These are phyloP conservation scores for Daktulosphaira vitifoliae DNA, from an alignment of 1,140 invertebrate species.

Conservation along the genomic window DNA sequence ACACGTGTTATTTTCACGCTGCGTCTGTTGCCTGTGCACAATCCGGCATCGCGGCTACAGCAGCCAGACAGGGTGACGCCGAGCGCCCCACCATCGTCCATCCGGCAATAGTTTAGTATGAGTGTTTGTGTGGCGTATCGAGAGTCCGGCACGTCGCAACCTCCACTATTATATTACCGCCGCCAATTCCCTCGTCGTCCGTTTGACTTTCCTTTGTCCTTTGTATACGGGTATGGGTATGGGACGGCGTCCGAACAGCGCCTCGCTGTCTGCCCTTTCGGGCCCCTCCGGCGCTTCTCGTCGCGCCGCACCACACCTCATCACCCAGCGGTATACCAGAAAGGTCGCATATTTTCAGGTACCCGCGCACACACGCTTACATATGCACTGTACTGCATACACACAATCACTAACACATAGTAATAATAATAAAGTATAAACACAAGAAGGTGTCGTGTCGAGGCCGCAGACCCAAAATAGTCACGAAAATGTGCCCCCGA, in stretches of 20 bases:
- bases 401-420: too few relatives aligned
- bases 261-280: conserved; percentile 35
- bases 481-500: too few relatives aligned
- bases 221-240: background rate
- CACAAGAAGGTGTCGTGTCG: too few relatives aligned
- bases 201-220: conserved; percentile 34
- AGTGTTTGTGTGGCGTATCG: background rate
- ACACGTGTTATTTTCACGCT: conserved; percentile 19
- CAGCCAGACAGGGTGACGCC: conserved; percentile 69
- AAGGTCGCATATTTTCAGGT: conserved; percentile 34
- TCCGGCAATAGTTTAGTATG: background rate
- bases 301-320: conserved; percentile 39
- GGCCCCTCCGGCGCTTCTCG: conserved; percentile 37
- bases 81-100: conserved; percentile 34
- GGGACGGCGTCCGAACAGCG: conserved; percentile 17
- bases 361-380: background rate
- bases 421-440: too few relatives aligned
- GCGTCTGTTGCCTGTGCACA: conserved; percentile 5
- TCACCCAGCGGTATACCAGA: conserved; percentile 14
- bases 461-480: too few relatives aligned
- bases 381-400: too few relatives aligned
- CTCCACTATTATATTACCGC: background rate
- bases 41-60: conserved; percentile 19
- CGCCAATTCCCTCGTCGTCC: background rate
- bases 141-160: background rate